A percentile compares a stretch with the other conserved stretches of the same genome.
Evolutionary conservation across 1,140 invertebrate genomes (phyloP).

Genomic region (Vollenhovia emeryi): DNA sequence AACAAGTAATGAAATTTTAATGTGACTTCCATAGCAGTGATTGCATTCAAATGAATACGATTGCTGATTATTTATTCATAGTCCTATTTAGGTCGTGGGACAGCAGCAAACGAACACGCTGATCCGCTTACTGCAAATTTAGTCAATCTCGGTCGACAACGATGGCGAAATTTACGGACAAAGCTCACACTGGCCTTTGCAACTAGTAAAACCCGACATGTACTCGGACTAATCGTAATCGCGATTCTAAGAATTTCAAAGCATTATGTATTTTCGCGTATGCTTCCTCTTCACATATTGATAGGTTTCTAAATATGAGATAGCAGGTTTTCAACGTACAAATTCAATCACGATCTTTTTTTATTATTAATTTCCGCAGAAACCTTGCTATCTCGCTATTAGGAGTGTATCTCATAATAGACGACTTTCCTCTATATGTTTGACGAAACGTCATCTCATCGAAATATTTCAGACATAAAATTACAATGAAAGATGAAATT

Average conservation of each 20-base stretch:
- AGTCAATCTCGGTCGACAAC: constrained; percentile 71
- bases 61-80: constrained; percentile 47
- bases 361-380: too few relatives aligned
- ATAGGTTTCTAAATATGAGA: too few relatives aligned
- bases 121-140: constrained; percentile 74
- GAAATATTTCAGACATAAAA: background rate
- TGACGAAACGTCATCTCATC: background rate
- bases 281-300: background rate
- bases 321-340: too few relatives aligned
- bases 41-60: constrained; percentile 26
- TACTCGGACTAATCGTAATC: constrained; percentile 73
- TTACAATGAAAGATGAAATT: background rate
- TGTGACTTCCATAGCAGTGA: background rate
- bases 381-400: too few relatives aligned
- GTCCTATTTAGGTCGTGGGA: constrained; percentile 69
- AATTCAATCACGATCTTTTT: too few relatives aligned
- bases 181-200: constrained; percentile 84
- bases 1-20: constrained; percentile 29
- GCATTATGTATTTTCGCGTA: background rate
- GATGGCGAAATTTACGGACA: constrained; percentile 83
- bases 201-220: constrained; percentile 82
- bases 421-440: too few relatives aligned
- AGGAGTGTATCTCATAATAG: too few relatives aligned
- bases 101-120: constrained; percentile 64
- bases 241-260: constrained; percentile 51